Base-by-base conservation (phyloP, 2,113 vertebrate species). In the Sinocyclocheilus maitianheensis region DNA sequence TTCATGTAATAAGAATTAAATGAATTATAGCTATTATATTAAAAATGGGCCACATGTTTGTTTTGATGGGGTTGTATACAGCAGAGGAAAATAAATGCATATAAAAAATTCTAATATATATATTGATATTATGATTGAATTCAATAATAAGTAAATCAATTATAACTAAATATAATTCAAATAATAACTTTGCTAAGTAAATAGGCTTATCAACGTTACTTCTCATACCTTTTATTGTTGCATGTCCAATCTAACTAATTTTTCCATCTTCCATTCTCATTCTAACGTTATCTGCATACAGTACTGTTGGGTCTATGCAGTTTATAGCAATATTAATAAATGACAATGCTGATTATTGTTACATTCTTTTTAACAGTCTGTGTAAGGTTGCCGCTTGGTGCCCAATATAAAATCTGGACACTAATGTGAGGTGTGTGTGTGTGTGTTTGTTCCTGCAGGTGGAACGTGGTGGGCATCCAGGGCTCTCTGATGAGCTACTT, bases 391-490 rank as follows among this genome's bases (percentile, higher is more conserved):
- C 46, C 62, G 0, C 62, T 26, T 65, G 62, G 2, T 65, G 62
- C 24, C 24, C 62, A 65, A 65, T 65, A 14, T 12, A 26, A 26
- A 65, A 26, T 69, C 67, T 71, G 30, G 65, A 67, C 51, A 26
- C 11, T 75, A 18, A 65, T 65, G 11, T 82, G 26, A 72, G 58
- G 24, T 81, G 76, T 76, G 14, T 48, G 24, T 81, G 76, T 76
- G 14, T 48, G 46, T 3, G 11, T 3, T 48, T 11, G 46, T 48
- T 71, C 10, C 13, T 55, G n/a, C 95, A 99, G 98, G 93, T 99
- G 97, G 98, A 99, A 99, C 71, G 96, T 99, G 90, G 94, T 98
- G 85, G 98, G 98, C 84, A 92, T 99, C 92, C 98, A 99, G 93
- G 97, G 97, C 84, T 96, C 97, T 30, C 93, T 99, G 91, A 96